Evolutionary conservation across 2,888 invertebrate genomes (phyloP).

Genomic region (Hofmannophila pseudospretella): DNA sequence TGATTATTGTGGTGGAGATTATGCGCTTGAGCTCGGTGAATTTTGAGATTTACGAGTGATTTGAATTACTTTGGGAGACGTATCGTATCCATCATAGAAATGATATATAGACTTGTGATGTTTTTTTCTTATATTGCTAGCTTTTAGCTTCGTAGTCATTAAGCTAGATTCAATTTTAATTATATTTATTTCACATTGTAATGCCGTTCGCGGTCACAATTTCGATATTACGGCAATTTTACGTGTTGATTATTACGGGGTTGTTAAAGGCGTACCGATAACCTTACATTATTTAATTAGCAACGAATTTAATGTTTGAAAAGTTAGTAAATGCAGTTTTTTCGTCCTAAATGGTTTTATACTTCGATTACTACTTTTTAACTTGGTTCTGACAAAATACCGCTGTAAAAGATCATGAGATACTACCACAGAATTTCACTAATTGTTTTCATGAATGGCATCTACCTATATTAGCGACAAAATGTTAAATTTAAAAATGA

Average conservation of each 20-base stretch:
- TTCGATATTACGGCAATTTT: constrained; percentile 19
- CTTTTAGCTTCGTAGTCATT: constrained; percentile 66
- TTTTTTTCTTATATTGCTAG: constrained; percentile 61
- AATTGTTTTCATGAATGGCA: background rate
- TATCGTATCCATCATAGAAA: constrained; percentile 49
- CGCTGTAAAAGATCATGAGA: constrained; percentile 18
- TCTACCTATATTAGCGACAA: background rate
- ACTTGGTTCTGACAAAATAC: background rate
- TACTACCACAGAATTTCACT: constrained; percentile 34
- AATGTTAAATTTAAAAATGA: background rate
- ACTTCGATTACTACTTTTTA: constrained; percentile 6
- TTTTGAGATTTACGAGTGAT: constrained; percentile 49
- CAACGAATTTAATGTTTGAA: constrained; percentile 10
- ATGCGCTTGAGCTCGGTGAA: constrained; percentile 54
- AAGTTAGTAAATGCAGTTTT: constrained; percentile 11
- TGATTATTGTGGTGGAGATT: constrained; percentile 61
- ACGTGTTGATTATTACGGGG: constrained; percentile 13
- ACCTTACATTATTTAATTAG: constrained; percentile 6
- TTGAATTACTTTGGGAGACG: constrained; percentile 48
- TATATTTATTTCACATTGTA: constrained; percentile 54
- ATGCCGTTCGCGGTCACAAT: constrained; percentile 58
- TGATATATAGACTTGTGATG: constrained; percentile 59
- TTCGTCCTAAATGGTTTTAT: constrained; percentile 4
- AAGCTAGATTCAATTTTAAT: constrained; percentile 64
- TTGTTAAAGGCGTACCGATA: constrained; percentile 11